These are phyloP conservation scores for Monomorium pharaonis DNA, from an alignment of 1,140 invertebrate species.

Conservation along the genomic window DNA sequence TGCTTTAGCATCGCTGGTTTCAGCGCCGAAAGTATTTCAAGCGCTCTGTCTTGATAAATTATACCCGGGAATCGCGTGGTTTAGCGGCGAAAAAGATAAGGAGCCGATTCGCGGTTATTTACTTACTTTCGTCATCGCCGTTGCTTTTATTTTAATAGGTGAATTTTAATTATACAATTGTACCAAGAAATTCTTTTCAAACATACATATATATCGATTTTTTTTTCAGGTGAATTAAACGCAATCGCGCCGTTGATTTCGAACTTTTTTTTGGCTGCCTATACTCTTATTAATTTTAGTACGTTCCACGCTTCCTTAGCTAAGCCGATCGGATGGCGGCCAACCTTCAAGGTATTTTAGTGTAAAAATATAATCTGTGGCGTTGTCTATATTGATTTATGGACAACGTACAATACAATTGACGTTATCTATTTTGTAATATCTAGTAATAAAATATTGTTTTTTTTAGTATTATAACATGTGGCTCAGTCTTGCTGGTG, in stretches of 20 bases:
- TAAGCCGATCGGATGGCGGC: constrained; percentile 94
- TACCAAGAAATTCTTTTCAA: neutral
- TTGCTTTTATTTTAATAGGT: constrained; percentile 95
- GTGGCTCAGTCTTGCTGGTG: constrained; percentile 96
- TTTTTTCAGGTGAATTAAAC: constrained; percentile 92
- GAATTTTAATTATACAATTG: constrained; percentile 73
- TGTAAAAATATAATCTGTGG: neutral
- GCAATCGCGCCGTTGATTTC: constrained; percentile 98
- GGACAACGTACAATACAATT: too few relatives aligned
- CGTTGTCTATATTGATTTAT: too few relatives aligned
- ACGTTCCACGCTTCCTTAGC: constrained; percentile 97
- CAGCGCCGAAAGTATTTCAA: constrained; percentile 97
- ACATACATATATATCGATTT: constrained; percentile 43
- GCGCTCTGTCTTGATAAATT: constrained; percentile 98
- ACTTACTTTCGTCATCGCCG: constrained; percentile 95
- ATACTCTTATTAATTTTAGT: constrained; percentile 98
- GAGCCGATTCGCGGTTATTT: constrained; percentile 97
- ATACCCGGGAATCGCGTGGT: constrained; percentile 96
- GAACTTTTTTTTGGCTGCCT: constrained; percentile 99
- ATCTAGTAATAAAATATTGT: constrained; percentile 38
- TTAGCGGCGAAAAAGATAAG: constrained; percentile 96
- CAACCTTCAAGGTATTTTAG: constrained; percentile 91
- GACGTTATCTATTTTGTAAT: constrained; percentile 32
- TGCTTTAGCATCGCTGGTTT: constrained; percentile 97
- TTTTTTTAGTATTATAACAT: constrained; percentile 96